Base-by-base conservation (phyloP, 2,113 vertebrate species). In the Rana temporaria region DNA sequence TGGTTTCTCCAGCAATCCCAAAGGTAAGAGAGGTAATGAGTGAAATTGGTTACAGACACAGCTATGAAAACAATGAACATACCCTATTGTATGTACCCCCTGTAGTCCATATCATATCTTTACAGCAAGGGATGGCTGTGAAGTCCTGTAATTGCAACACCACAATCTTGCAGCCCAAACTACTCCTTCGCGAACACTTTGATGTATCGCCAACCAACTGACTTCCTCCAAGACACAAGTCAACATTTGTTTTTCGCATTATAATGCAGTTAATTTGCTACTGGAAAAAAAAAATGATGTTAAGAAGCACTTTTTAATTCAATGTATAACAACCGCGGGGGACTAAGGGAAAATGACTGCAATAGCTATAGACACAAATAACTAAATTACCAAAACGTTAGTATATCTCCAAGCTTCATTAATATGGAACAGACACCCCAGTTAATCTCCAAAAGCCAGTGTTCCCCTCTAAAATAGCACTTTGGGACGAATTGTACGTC, bases 191-290 rank as follows among this genome's bases (percentile, higher is more conserved):
- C 89, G 90, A 91, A 87, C 85, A 93, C 92, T 92, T 93, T 93
- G 92, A 92, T 91, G 89, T 90, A 91, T 93, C 91, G 91, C 92
- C 90, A 93, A 91, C 90, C 91, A 91, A 89, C 90, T 88, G 84
- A 84, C 88, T 91, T 93, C 89, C 90, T 93, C 93, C 89, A 91
- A 91, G 87, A 92, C 90, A 91, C 90, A 93, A 93, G 91, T 94
- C 92, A 93, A 94, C 94, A 95, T 95, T 95, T 95, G 94, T 94
- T 95, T 94, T 95, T 92, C 91, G 89, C 92, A 92, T 94, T 94
- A 93, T 62, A 93, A 93, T 93, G 92, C 89, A 90, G 62, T 94
- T 93, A 94, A 93, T 90, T 93, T 91, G 90, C 91, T 87, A 86
- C 88, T 89, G 88, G 76, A 85, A 85, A 92, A 92, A 85, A 92